Base-by-base conservation (phyloP, 1,140 invertebrate genomes). In the Popillia japonica region DNA sequence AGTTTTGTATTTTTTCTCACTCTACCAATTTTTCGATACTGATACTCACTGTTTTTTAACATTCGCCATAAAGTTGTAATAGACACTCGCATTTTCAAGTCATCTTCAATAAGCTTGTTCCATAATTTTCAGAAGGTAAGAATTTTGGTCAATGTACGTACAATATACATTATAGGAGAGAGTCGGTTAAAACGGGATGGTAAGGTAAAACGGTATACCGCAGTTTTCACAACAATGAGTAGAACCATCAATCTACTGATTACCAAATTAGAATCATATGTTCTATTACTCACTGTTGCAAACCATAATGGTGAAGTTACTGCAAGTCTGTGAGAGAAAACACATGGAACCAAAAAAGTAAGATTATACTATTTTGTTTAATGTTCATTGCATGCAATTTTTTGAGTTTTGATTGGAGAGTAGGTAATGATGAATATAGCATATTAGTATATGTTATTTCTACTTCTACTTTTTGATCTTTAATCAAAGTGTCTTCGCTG, bases 271-370 rank as follows among this genome's bases (percentile, higher is more conserved):
- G 72, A 73, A 34, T 73, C 72, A 73, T 73, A 73, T 22, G 72
- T 40, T 73, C 72, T n/a, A n/a, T n/a, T 34, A 41, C 23, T 73
- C 11, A 73, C 4, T 73, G 72, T 34, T 73, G 2, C 72, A 73
- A 73, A 73, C 22, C 10, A 34, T 23, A 27, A 73, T 73, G 40
- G 11, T 73, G 40, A 73, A 73, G 34, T 73, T 73, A 73, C 34
- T 73, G 27, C 72, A 73, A 73, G 2, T 73, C 27, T 73, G 72
- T 73, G 72, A 73, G 72, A 73, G 27, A 73, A 73, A 73, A 40
- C 10, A 73, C 22, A 10, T 73, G 2, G 2, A 73, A 73, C 72
- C 2, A 40, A 73, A 73, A 73, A 73, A 73, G 72, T 73, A 23
- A 73, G 72, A 0, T 73, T 73, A 61, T 41, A 41, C 72, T 41